phyloP scores from a whole-genome alignment of 2,888 invertebrate species.

The Noctua janthe region DNA sequence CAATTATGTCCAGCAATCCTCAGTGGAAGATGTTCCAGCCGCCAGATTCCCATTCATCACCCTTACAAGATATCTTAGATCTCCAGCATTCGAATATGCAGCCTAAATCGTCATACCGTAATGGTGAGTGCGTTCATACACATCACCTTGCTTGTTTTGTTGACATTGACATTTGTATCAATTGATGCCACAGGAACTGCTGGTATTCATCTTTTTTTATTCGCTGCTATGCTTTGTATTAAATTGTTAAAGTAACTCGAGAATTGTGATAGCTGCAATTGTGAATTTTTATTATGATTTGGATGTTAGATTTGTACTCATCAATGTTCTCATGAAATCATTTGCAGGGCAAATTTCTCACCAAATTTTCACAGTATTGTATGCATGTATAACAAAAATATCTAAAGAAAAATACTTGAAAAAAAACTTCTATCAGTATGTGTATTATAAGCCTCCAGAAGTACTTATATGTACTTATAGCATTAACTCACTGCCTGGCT shows the following conservation, averaged over 20 bases:
- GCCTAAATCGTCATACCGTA: slow-evolving; percentile 88
- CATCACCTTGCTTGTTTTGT: slow-evolving; percentile 43
- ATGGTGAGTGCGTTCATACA: slow-evolving; percentile 83
- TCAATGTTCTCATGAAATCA: background rate
- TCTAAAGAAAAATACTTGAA: background rate
- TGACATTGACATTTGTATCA: slow-evolving; percentile 49
- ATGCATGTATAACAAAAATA: background rate
- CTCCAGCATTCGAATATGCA: slow-evolving; percentile 91
- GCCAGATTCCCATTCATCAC: slow-evolving; percentile 95
- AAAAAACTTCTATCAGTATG: background rate
- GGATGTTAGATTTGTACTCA: background rate
- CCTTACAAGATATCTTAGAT: slow-evolving; percentile 95
- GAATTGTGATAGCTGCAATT: background rate
- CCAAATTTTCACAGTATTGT: background rate
- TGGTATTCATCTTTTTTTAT: slow-evolving; percentile 25
- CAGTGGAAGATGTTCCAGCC: slow-evolving; percentile 98
- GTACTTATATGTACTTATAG: background rate
- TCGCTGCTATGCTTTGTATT: slow-evolving; percentile 20
- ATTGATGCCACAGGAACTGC: slow-evolving; percentile 50
- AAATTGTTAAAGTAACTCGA: slow-evolving; percentile 7
- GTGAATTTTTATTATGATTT: background rate
- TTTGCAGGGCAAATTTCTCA: background rate
- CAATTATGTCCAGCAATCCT: slow-evolving; percentile 95
- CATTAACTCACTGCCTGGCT: background rate
- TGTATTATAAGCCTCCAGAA: background rate